Base-by-base conservation (phyloP, 2,888 invertebrate species). In the Acanthopleura granulata region DNA sequence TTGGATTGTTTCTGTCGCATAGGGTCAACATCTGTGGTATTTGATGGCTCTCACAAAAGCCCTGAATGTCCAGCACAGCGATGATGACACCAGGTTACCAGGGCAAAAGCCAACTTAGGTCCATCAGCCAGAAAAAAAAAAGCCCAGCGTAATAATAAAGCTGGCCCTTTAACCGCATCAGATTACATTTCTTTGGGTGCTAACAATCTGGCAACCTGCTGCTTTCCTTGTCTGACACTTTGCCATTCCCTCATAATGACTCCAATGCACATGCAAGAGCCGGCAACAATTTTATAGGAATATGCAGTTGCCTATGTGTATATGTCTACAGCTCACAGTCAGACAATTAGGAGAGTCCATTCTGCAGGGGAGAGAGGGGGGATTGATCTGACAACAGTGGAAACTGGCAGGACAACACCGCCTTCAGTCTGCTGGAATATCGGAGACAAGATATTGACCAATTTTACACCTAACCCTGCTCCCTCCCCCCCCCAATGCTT, bases 271-370 rank as follows among this genome's bases (percentile, higher is more conserved):
- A 66, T 27, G 25, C 66, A 66, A 66, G 66, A 66, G 15, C 22
- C 15, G 29, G 22, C 66, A 22, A 66, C 66, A 66, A 27, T 66
- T 66, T 66, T 27, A 66, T 57, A 57, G 57, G 57, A 57, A 57
- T 66, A 66, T 66, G 66, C 66, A 66, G 66, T 66, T 66, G 66
- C 66, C 66, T 66, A 66, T 66, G 66, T 66, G 66, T 66, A 27
- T n/a, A 57, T 27, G 66, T 66, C 66, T 66, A 27, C 15, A 66
- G 66, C 25, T 27, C 25, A 16, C 66, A 66, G 66, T 66, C 66
- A 27, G 66, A 66, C 66, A 66, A 66, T 66, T 66, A 66, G 66
- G 29, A 27, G 66, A 66, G 66, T 66, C 66, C 66, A 66, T 66
- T 25, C 29, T 16, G 66, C 29, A 6, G 25, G 25, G 22, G 6